Percentiles rank a stretch among this genome's conserved stretches.
phyloP scores from a whole-genome alignment of 2,113 vertebrate species.

The Heteronetta atricapilla region DNA sequence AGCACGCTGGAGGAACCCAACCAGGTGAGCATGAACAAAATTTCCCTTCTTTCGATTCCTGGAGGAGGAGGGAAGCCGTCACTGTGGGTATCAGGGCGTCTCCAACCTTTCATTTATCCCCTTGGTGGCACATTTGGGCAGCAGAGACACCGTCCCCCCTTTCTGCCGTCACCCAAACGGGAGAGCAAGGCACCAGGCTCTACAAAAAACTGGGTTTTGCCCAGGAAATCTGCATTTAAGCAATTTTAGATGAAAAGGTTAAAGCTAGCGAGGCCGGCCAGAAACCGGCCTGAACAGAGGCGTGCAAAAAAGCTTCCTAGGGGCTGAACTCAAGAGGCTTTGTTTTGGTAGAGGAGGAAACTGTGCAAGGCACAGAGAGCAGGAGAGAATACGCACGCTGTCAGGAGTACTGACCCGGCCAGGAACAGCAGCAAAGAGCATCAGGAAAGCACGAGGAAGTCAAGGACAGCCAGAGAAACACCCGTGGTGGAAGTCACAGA shows the following conservation, averaged over 20 bases:
- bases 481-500: not conserved
- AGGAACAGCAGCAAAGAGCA: not conserved
- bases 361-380: not conserved
- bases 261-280: not conserved
- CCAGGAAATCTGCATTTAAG: not conserved
- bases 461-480: not conserved
- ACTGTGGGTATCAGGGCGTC: not conserved
- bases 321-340: not conserved
- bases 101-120: fast-evolving
- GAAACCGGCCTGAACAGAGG: not conserved
- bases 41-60: not conserved
- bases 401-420: not conserved
- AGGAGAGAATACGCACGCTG: not conserved
- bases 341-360: not conserved
- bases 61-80: fast-evolving
- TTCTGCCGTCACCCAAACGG: not conserved
- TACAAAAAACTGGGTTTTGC: too few relatives aligned
- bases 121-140: not conserved
- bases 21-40: not conserved
- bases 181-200: not conserved
- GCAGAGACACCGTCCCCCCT: not conserved
- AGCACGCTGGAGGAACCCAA: not conserved
- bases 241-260: not conserved
- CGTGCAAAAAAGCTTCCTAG: not conserved
- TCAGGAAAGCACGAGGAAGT: not conserved